A percentile compares a stretch with the other conserved stretches of the same genome.
phyloP scores from a whole-genome alignment of 2,888 invertebrate genomes.

The Netelia virgata region DNA sequence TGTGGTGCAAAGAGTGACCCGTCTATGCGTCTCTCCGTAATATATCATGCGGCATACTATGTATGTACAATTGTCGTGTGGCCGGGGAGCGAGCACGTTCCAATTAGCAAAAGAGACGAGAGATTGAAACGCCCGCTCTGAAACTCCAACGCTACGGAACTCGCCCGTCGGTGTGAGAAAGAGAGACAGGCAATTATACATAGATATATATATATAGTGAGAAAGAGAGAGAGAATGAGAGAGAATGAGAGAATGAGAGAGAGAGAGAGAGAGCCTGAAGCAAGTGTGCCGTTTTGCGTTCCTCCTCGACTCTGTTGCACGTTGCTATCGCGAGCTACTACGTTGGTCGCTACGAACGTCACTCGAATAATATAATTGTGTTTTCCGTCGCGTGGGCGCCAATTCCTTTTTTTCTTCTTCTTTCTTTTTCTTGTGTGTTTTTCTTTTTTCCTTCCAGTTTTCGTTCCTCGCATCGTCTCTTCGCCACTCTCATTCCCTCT shows the following conservation, averaged over 20 bases:
- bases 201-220: background rate
- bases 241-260: constrained; percentile 15
- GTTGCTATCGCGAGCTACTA: constrained; percentile 28
- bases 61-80: constrained; percentile 60
- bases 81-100: constrained; percentile 56
- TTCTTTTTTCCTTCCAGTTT: constrained; percentile 10
- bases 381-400: constrained; percentile 66
- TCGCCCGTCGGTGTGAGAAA: constrained; percentile 16
- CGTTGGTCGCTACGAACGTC: constrained; percentile 52
- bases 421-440: background rate
- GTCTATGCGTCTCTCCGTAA: constrained; percentile 15
- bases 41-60: constrained; percentile 53
- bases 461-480: background rate
- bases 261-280: constrained; percentile 37
- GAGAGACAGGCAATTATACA: too few species aligned
- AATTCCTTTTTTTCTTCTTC: constrained; percentile 48
- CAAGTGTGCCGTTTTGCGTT: constrained; percentile 35
- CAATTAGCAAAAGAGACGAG: constrained; percentile 62
- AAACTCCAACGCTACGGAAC: constrained; percentile 12
- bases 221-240: constrained; percentile 11
- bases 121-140: constrained; percentile 62
- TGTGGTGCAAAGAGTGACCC: background rate
- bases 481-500: constrained; percentile 1
- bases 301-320: constrained; percentile 29
- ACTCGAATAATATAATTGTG: constrained; percentile 65